phyloP scores from a whole-genome alignment of 92 coral and sea anemone species.

The Epizoanthus ramosus region DNA sequence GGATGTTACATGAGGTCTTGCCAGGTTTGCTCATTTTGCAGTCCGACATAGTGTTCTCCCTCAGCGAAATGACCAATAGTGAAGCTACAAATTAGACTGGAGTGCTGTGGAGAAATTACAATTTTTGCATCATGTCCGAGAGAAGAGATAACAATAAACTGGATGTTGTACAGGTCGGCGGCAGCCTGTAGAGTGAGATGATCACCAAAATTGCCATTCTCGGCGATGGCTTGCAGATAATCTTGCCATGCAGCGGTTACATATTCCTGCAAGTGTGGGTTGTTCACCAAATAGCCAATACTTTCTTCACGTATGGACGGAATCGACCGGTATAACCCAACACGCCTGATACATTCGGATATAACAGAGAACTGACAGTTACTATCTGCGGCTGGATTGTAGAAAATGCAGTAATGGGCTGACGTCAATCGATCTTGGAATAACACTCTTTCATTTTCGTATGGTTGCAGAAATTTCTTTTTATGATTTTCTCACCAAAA shows the following conservation, averaged over 20 bases:
- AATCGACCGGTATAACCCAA: constrained; percentile 10
- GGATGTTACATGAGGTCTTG: no score
- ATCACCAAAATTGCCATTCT: constrained; percentile 19
- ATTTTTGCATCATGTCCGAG: no score
- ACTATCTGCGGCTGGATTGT: constrained; percentile 28
- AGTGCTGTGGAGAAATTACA: no score
- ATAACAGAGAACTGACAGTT: constrained; percentile 44
- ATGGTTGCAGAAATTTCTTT: constrained; percentile 17
- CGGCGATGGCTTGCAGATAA: constrained; percentile 20
- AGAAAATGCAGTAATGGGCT: constrained; percentile 27
- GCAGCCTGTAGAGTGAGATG: constrained; percentile 9
- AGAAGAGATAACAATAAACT: no score
- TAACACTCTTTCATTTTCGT: constrained; percentile 31
- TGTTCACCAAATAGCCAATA: constrained; percentile 7
- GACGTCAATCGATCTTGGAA: constrained; percentile 35
- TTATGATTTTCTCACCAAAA: no score
- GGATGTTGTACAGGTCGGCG: no score
- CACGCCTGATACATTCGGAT: background rate
- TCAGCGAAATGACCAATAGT: no score
- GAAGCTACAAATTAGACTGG: no score
- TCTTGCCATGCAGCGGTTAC: background rate
- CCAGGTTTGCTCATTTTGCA: no score
- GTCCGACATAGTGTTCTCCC: no score
- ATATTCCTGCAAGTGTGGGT: constrained; percentile 19
- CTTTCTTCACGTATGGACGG: constrained; percentile 20